Percentiles rank a stretch among this genome's conserved stretches.
phyloP scores from a whole-genome alignment of 2,888 invertebrate species.

The Yponomeuta cagnagella region DNA sequence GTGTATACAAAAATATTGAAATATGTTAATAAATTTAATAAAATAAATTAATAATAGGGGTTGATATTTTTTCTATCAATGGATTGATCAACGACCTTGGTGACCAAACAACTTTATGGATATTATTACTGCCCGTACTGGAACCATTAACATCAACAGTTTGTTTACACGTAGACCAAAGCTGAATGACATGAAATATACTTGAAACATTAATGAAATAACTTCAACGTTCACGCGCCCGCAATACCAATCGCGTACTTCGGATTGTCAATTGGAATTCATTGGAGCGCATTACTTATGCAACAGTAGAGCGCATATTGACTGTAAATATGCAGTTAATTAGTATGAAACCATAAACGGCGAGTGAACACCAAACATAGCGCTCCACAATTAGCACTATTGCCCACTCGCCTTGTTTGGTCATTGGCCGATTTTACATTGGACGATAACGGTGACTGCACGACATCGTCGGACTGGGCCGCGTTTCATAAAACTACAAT shows the following conservation, averaged over 20 bases:
- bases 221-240: neutral
- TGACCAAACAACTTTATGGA: no score
- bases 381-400: slow-evolving; percentile 12
- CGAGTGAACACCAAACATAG: slow-evolving; percentile 12
- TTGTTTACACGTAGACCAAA: no score
- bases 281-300: neutral
- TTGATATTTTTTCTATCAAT: no score
- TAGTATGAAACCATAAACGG: slow-evolving; percentile 41
- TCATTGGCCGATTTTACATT: slow-evolving; percentile 25
- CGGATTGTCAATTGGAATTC: neutral
- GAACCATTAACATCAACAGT: no score
- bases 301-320: slow-evolving; percentile 17
- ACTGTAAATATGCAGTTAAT: slow-evolving; percentile 42
- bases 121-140: no score
- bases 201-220: neutral
- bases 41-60: no score
- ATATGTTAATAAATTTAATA: no score
- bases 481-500: no score
- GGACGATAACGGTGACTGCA: no score
- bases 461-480: no score
- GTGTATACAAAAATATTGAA: no score
- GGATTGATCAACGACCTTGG: no score
- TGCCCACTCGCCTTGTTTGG: slow-evolving; percentile 22
- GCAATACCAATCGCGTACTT: neutral
- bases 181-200: neutral